phyloP scores from a whole-genome alignment of 2,888 invertebrate species.

The Calameuta filiformis region DNA sequence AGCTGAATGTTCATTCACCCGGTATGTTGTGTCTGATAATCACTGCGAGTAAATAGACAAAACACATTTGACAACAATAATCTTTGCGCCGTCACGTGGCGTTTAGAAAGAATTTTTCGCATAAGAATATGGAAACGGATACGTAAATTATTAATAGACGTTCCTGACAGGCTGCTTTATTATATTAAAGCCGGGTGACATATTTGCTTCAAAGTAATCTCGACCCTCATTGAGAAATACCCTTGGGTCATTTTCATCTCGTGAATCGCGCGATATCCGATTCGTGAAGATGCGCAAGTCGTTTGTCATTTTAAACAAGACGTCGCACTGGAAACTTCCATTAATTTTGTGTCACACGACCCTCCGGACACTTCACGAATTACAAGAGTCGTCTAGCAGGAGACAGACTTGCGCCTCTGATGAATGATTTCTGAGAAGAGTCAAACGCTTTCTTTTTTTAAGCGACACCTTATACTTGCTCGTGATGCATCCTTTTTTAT shows the following conservation, averaged over 20 bases:
- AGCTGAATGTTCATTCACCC: neutral
- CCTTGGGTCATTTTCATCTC: neutral
- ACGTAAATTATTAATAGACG: neutral
- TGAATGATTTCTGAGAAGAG: conserved; percentile 54
- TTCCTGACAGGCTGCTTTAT: neutral
- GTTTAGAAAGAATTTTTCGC: neutral
- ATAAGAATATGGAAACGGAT: neutral
- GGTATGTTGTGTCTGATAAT: neutral
- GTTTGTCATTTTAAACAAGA: conserved; percentile 58
- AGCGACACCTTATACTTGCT: conserved; percentile 26
- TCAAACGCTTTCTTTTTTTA: conserved; percentile 16
- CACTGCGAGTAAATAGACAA: neutral
- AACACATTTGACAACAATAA: neutral
- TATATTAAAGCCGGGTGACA: neutral
- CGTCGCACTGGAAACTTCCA: conserved; percentile 38
- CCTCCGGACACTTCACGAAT: conserved; percentile 32
- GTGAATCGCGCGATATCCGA: conserved; percentile 31
- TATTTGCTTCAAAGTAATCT: neutral
- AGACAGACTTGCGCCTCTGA: conserved; percentile 50
- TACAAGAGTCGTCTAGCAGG: conserved; percentile 44
- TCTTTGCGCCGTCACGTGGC: neutral
- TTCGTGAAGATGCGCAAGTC: conserved; percentile 30
- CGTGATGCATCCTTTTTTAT: conserved; percentile 17
- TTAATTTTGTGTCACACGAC: conserved; percentile 52
- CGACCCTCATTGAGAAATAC: neutral